Base-by-base conservation (phyloP, 2,113 vertebrate species). In the Nerophis lumbriciformis region DNA sequence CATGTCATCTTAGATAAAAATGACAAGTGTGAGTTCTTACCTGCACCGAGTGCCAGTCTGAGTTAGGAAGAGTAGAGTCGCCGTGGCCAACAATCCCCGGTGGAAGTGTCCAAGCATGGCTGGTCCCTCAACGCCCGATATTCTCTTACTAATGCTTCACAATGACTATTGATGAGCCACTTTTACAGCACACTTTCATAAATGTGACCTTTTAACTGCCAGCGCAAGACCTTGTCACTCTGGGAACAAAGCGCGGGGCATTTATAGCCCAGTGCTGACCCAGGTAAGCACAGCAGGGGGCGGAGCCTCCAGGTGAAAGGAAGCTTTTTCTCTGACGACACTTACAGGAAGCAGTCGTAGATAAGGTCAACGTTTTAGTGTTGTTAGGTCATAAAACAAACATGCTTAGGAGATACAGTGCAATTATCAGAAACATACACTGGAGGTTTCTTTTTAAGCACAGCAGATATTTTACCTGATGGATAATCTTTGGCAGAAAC, bases 91-190 rank as follows among this genome's bases (percentile, higher is more conserved):
- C 65, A 80, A 50, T 65, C 69, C 47, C 63, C 59, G 58, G 56
- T 19, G 16, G n/a, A 57, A 21, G 28, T 64, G 48, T 69, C 68
- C 68, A 59, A 74, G 66, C 87, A 88, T 90, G 51, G 67, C 67
- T 82, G 77, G 76, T 78, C 70, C 72, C 15, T 55, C 56, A 50
- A 45, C 39, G 5, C 42, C 71, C 77, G 56, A 44, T 54, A 63
- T 44, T 70, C 63, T 15, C 65, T 69, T 52, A 11, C 68, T 66
- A 71, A 69, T 73, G 53, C 19, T 73, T 50, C 63, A 66, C 50
- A 71, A 63, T 68, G 11, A 67, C 57, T 63, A 56, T 52, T 69
- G 69, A 80, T 61, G 59, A 79, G 39, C 28, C 45, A 54, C 64
- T 53, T 61, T 12, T 42, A 16, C 72, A 72, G 11, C 21, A 2